phyloP scores from a whole-genome alignment of 2,113 vertebrate genomes.

The Sylvietta virens region DNA sequence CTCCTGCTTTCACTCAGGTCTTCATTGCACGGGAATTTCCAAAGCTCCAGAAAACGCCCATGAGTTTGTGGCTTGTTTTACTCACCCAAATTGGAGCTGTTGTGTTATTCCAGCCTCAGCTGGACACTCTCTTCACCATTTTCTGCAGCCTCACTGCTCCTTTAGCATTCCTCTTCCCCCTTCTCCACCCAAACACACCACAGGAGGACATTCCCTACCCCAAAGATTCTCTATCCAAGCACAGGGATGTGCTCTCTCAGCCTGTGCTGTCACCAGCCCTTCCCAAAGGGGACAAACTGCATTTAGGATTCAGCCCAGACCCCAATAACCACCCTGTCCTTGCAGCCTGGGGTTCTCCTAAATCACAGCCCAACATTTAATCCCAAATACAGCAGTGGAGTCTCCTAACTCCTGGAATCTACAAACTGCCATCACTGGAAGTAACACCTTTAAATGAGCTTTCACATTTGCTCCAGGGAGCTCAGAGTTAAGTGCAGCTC shows the following conservation, averaged over 20 bases:
- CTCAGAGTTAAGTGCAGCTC: background rate
- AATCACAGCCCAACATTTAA: background rate
- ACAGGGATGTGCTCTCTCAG: background rate
- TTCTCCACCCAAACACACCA: background rate
- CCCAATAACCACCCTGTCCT: background rate
- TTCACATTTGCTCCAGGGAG: rapidly evolving
- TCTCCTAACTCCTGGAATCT: background rate
- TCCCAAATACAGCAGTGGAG: background rate
- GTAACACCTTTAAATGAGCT: background rate
- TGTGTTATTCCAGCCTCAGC: background rate
- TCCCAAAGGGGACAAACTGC: too few species aligned
- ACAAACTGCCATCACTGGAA: rapidly evolving
- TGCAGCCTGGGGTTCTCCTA: background rate
- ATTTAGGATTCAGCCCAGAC: background rate
- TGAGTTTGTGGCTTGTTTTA: background rate
- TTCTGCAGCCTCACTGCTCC: background rate
- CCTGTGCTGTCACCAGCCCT: background rate
- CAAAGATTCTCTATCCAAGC: background rate
- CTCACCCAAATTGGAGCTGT: background rate
- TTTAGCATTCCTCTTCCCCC: rapidly evolving
- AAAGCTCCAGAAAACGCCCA: rapidly evolving
- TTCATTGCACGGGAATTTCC: rapidly evolving
- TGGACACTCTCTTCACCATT: rapidly evolving
- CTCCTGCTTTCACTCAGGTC: background rate
- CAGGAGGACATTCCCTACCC: background rate